Evolutionary conservation across 92 coral and sea anemone genomes (phyloP).

Genomic region (Palythoa grandiflora): DNA sequence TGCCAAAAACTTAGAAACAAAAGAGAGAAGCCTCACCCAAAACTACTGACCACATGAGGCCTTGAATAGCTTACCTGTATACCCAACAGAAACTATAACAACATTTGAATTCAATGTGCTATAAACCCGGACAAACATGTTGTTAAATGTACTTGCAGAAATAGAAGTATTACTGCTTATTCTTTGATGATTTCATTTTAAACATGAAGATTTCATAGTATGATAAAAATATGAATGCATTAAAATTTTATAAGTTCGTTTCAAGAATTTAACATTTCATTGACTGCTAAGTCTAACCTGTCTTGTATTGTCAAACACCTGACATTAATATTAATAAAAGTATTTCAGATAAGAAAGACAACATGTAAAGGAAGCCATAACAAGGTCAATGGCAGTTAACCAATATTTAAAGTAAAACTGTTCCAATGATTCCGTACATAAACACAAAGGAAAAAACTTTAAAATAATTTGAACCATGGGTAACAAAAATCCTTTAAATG

Average conservation of each 20-base stretch:
- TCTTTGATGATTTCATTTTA: background rate
- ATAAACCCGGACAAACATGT: conserved; percentile 40
- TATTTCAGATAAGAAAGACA: background rate
- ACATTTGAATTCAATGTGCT: conserved; percentile 5
- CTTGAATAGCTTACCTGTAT: conserved; percentile 13
- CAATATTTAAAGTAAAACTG: background rate
- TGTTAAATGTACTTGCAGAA: background rate
- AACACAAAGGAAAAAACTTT: background rate
- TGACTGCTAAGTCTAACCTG: background rate
- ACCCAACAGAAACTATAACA: conserved; percentile 17
- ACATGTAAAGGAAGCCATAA: background rate
- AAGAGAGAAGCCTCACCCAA: background rate
- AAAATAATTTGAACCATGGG: background rate
- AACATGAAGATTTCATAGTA: background rate
- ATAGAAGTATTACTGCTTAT: background rate
- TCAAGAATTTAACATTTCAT: background rate
- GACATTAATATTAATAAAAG: background rate
- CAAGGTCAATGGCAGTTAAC: background rate
- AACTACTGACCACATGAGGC: background rate
- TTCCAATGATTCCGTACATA: background rate
- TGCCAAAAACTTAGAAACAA: background rate
- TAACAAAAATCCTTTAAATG: background rate
- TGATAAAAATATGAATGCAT: background rate
- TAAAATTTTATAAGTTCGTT: background rate
- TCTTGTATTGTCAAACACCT: background rate